These are phyloP conservation scores for Sycophila texana DNA, from an alignment of 2,888 invertebrate species.

Conservation along the genomic window DNA sequence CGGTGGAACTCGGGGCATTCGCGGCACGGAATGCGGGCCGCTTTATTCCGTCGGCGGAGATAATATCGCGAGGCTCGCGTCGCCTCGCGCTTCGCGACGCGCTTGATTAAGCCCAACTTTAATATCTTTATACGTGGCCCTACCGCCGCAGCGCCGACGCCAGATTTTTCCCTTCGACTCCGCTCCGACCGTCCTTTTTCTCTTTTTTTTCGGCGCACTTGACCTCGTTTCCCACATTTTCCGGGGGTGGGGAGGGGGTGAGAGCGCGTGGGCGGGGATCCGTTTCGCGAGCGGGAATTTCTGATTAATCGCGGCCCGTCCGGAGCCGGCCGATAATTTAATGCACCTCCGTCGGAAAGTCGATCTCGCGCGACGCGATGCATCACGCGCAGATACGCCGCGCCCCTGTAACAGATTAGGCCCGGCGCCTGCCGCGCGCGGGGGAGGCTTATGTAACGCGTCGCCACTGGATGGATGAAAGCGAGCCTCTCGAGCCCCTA, in stretches of 20 bases:
- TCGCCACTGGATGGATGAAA: neutral
- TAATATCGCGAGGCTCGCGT: slow-evolving; percentile 38
- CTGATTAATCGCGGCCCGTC: slow-evolving; percentile 37
- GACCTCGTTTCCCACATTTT: slow-evolving; percentile 40
- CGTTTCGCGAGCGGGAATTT: slow-evolving; percentile 14
- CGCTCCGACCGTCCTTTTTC: neutral
- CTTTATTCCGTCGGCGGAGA: slow-evolving; percentile 39
- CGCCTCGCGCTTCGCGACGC: neutral
- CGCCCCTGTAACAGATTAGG: slow-evolving; percentile 23
- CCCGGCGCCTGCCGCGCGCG: neutral
- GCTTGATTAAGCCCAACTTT: slow-evolving; percentile 41
- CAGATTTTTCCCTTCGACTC: neutral
- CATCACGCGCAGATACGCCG: slow-evolving; percentile 37
- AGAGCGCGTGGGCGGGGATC: neutral
- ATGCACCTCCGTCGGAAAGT: slow-evolving; percentile 24
- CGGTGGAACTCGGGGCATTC: slow-evolving; percentile 38
- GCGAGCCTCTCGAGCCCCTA: too few species aligned
- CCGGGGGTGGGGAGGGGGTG: neutral
- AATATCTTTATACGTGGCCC: slow-evolving; percentile 27
- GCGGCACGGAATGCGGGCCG: slow-evolving; percentile 31
- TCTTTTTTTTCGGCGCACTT: slow-evolving; percentile 33
- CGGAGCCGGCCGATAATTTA: slow-evolving; percentile 29
- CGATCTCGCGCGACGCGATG: slow-evolving; percentile 42
- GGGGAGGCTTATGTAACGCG: neutral
- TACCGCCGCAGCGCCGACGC: neutral